Conservation (phyloP, 2,113 vertebrate genomes). For the Nycticorax nycticorax region DNA sequence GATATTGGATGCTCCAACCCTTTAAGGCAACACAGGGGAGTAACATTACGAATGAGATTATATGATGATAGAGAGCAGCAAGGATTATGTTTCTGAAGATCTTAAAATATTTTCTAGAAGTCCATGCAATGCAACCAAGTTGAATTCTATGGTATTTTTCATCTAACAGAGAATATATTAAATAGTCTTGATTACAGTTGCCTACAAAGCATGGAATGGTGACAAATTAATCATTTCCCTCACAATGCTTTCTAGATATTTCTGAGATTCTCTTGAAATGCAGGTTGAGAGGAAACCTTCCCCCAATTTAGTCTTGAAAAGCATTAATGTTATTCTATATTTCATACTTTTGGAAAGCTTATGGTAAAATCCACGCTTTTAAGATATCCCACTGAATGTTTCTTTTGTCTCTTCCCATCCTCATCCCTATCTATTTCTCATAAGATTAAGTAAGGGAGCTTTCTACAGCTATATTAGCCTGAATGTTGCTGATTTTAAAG, state of each 20-base stretch:
- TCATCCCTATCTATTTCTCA: background rate
- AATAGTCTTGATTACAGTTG: background rate
- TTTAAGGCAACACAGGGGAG: fast-evolving
- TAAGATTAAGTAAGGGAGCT: background rate
- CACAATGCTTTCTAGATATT: background rate
- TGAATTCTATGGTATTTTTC: background rate
- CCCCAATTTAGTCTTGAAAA: background rate
- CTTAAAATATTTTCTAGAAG: background rate
- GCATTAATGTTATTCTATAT: background rate
- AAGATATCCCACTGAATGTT: background rate
- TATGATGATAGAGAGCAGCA: background rate
- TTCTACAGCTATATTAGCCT: background rate
- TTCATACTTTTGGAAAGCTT: background rate
- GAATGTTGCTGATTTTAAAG: background rate
- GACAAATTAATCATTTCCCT: background rate
- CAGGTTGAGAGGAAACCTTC: background rate
- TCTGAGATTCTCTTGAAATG: background rate
- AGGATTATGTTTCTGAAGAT: background rate
- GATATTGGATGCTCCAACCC: background rate
- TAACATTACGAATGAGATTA: background rate
- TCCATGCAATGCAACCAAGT: background rate
- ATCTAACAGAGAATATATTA: background rate
- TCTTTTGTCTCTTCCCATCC: background rate
- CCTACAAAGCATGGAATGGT: background rate
- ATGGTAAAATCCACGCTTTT: background rate